Evolutionary conservation across 2,888 invertebrate genomes (phyloP), one percentile per base, ranked within the genome.

Genomic region (Gortyna flavago): DNA sequence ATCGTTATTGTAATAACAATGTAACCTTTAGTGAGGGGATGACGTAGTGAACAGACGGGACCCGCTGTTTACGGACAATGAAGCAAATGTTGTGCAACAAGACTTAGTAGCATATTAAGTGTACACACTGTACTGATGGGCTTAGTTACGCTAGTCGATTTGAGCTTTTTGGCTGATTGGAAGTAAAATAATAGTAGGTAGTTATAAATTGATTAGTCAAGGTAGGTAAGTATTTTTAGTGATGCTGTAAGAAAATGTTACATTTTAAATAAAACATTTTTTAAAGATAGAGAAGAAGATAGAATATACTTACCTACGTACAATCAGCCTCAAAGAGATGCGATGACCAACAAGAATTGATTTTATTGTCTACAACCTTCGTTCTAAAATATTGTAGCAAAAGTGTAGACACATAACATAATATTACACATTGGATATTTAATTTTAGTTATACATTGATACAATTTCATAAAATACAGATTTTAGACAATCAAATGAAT

Each of bases 61-160:
- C 91, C 89, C 89, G 88, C 89, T 92, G 88, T 85, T 87, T 88
- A 87, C 81, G 90, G 89, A 95, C 94, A 95, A 95, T 93, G 88
- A 92, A 85, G 83, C 91, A 93, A 95, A 94, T 96, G 95, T 96
- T 95, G 93, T 91, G 92, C 90, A 94, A 95, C 95, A 96, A 94
- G 93, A 94, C 93, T 94, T 93, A 92, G 86, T 72, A 88, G 88
- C 88, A 89, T 93, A 93, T 92, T 93, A 93, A 13, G 13, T 41
- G 9, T 41, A 41, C 11, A 41, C 11, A 84, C 71, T 71, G 70
- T 91, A 93, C 93, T 87, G 94, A 88, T 93, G 94, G 79, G 77
- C 75, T 71, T 83, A 78, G 77, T 77, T 81, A 83, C 80, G 81
- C 85, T 75, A 72, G 69, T 78, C 80, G 70, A 87, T 84, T 78